Evolutionary conservation across 2,888 invertebrate genomes (phyloP).

Genomic region (Metallyticus violacea): DNA sequence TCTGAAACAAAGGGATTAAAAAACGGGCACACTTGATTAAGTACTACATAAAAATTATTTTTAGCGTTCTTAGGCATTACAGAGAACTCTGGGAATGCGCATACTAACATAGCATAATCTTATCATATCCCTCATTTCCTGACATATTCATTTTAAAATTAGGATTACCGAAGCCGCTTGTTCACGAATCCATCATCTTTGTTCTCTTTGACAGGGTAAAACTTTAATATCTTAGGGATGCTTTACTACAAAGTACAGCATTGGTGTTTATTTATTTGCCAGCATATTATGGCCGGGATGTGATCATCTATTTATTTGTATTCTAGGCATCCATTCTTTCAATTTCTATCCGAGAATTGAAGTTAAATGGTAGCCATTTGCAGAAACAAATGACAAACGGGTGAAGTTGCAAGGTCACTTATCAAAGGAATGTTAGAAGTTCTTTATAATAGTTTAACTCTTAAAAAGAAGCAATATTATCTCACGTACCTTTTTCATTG

Average conservation of each 20-base stretch:
- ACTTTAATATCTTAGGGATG: not conserved
- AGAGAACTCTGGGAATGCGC: too few relatives aligned
- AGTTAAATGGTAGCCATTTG: conserved; percentile 30
- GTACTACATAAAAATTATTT: too few relatives aligned
- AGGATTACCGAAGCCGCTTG: not conserved
- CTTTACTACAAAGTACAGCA: not conserved
- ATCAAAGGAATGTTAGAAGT: conserved; percentile 7
- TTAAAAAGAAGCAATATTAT: not conserved
- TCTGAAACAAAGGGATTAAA: too few relatives aligned
- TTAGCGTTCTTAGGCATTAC: too few relatives aligned
- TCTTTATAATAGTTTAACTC: not conserved
- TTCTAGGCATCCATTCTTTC: not conserved
- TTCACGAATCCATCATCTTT: not conserved
- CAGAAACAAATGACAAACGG: conserved; percentile 33
- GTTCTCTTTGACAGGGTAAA: not conserved
- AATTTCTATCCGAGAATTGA: not conserved
- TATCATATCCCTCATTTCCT: too few relatives aligned
- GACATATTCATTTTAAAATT: not conserved
- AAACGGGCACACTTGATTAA: too few relatives aligned
- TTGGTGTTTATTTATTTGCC: not conserved
- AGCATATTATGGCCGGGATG: not conserved
- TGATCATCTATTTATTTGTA: not conserved
- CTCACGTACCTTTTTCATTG: conserved; percentile 4
- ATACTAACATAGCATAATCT: too few relatives aligned
- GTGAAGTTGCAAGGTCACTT: conserved; percentile 35